A percentile compares a stretch with the other conserved stretches of the same genome.
Conservation (phyloP, 2,113 vertebrate genomes). For the Montifringilla adamsi region DNA sequence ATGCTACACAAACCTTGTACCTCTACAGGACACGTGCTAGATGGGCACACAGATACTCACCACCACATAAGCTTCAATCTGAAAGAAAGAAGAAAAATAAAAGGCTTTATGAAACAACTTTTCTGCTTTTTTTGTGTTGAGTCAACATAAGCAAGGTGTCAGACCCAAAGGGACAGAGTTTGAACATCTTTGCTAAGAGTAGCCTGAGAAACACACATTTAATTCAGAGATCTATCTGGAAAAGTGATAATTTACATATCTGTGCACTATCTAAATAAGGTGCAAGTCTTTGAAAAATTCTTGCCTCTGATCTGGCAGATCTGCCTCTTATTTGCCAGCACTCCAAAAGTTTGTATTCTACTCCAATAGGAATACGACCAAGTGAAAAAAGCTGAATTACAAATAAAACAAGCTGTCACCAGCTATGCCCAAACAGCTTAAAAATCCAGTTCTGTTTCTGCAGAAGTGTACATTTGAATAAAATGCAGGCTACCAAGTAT, state of each 20-base stretch:
- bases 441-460: neutral
- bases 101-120: neutral
- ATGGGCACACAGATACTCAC: conserved; percentile 75
- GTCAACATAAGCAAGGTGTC: neutral
- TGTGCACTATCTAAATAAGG: neutral
- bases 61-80: conserved; percentile 90
- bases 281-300: neutral
- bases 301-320: neutral
- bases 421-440: neutral
- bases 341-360: neutral
- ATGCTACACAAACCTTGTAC: neutral
- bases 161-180: neutral
- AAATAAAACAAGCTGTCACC: neutral
- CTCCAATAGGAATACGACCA: neutral
- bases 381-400: neutral
- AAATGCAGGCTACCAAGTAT: neutral
- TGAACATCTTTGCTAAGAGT: neutral
- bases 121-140: neutral
- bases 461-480: neutral
- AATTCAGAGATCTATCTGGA: neutral
- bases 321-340: neutral
- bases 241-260: neutral
- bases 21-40: neutral
- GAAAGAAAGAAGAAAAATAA: conserved; percentile 50
- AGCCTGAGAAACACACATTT: neutral